Conservation (phyloP, 2,888 invertebrate genomes). For the Eudasyphora cyanicolor region DNA sequence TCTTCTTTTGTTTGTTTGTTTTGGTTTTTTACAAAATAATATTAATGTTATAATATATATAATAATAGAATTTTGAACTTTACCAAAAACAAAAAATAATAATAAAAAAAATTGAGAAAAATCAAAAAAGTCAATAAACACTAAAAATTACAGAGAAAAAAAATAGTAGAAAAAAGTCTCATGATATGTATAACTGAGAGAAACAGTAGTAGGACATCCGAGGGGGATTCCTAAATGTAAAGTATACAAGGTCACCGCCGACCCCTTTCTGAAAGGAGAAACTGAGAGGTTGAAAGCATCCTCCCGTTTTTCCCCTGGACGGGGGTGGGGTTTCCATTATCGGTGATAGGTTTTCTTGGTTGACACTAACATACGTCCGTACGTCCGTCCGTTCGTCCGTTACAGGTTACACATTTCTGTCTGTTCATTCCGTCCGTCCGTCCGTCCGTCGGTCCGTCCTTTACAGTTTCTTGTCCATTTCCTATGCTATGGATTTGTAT, state of each 20-base stretch:
- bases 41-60: background rate
- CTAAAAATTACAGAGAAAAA: conserved; percentile 26
- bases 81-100: conserved; percentile 17
- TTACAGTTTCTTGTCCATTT: conserved; percentile 32
- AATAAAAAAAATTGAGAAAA: conserved; percentile 31
- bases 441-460: background rate
- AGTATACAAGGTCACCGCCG: background rate
- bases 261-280: too few relatives aligned
- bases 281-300: background rate
- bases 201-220: conserved; percentile 46
- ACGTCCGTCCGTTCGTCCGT: conserved; percentile 1
- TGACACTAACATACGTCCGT: conserved; percentile 42
- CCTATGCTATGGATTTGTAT: conserved; percentile 45
- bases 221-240: conserved; percentile 22
- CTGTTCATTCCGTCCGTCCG: too few relatives aligned
- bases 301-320: background rate
- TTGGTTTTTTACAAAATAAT: conserved; percentile 29
- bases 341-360: conserved; percentile 1
- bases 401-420: too few relatives aligned
- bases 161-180: conserved; percentile 58
- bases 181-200: conserved; percentile 58
- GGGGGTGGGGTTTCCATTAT: background rate
- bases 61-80: conserved; percentile 30
- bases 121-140: conserved; percentile 7
- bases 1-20: conserved; percentile 12